phyloP scores from a whole-genome alignment of 2,888 invertebrate species.

The Dascillus cervinus region DNA sequence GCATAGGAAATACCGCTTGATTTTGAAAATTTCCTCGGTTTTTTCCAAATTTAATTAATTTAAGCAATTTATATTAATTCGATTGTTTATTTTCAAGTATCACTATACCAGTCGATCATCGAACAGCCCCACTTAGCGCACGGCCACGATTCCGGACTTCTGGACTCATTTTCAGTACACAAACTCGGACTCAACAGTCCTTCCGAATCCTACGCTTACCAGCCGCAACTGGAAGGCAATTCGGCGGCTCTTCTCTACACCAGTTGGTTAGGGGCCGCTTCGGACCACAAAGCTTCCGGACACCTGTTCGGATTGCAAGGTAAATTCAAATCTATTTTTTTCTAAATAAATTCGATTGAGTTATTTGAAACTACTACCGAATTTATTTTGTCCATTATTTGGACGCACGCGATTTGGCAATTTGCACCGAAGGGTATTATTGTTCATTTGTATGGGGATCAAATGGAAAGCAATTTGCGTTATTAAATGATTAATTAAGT shows the following conservation, averaged over 20 bases:
- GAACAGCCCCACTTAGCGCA: constrained; percentile 31
- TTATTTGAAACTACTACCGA: too few species aligned
- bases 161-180: constrained; percentile 12
- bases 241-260: constrained; percentile 34
- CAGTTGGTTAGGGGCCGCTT: constrained; percentile 33
- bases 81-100: constrained; percentile 25
- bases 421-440: too few species aligned
- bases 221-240: constrained; percentile 28
- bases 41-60: too few species aligned
- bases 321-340: constrained; percentile 32
- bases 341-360: too few species aligned
- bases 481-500: too few species aligned
- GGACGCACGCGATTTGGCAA: too few species aligned
- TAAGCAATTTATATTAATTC: background rate
- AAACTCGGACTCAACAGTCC: constrained; percentile 7
- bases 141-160: constrained; percentile 30
- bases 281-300: constrained; percentile 31
- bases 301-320: constrained; percentile 59
- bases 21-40: too few species aligned
- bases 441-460: too few species aligned
- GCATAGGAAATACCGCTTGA: too few species aligned
- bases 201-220: constrained; percentile 24
- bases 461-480: too few species aligned
- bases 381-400: too few species aligned
- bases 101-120: constrained; percentile 33